These are phyloP conservation scores for Orius insidiosus DNA, from an alignment of 1,140 invertebrate species.

Conservation along the genomic window DNA sequence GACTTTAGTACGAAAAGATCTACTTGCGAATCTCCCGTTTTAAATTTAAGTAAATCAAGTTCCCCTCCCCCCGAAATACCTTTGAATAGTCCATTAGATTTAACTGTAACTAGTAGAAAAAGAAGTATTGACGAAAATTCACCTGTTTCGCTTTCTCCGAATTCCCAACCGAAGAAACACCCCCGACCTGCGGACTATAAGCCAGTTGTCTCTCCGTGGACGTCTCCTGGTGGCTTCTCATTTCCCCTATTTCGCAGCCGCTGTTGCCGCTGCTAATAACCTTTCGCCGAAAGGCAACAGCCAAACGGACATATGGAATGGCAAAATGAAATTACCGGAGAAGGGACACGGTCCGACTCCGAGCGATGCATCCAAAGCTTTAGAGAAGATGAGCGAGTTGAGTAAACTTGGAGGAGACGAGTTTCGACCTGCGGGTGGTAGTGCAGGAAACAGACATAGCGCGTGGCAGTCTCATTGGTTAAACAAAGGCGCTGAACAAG, in stretches of 20 bases:
- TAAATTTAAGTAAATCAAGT: constrained; percentile 41
- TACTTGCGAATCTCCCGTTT: constrained; percentile 31
- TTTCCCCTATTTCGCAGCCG: constrained; percentile 61
- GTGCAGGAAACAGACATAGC: constrained; percentile 47
- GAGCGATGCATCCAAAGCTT: constrained; percentile 61
- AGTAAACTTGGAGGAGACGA: constrained; percentile 66
- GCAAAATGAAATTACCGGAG: constrained; percentile 48
- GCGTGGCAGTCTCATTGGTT: constrained; percentile 92
- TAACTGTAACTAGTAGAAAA: constrained; percentile 57
- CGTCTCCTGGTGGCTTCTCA: constrained; percentile 56
- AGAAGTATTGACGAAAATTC: constrained; percentile 45
- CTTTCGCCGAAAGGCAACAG: constrained; percentile 49
- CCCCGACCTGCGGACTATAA: constrained; percentile 35
- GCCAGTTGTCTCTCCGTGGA: constrained; percentile 51
- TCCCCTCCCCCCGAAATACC: constrained; percentile 30
- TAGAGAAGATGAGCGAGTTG: constrained; percentile 82
- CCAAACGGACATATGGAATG: constrained; percentile 47
- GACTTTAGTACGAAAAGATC: constrained; percentile 57
- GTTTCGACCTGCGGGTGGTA: constrained; percentile 38
- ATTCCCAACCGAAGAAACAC: constrained; percentile 18
- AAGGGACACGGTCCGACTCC: constrained; percentile 27
- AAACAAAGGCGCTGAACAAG: constrained; percentile 81
- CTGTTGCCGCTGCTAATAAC: constrained; percentile 47
- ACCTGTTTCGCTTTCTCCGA: constrained; percentile 30
- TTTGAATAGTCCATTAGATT: constrained; percentile 58